These are phyloP conservation scores for Rhipidura dahli DNA, from an alignment of 2,113 vertebrate species.

Conservation along the genomic window DNA sequence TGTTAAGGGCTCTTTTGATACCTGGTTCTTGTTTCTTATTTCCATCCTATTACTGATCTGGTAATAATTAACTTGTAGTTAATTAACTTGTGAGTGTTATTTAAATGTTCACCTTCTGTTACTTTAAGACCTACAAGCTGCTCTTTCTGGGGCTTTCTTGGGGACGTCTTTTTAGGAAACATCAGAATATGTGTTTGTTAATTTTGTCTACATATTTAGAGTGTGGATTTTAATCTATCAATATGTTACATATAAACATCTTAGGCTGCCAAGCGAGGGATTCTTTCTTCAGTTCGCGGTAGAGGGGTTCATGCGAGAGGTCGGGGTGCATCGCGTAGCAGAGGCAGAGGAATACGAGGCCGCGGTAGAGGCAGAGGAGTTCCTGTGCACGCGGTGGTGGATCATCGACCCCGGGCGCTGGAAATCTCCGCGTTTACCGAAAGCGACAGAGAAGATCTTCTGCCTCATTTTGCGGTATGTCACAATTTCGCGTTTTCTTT, in stretches of 20 bases:
- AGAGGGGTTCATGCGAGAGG: slow-evolving; percentile 81
- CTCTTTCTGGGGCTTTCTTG: not conserved
- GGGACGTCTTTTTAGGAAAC: not conserved
- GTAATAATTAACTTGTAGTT: not conserved
- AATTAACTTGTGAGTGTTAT: not conserved
- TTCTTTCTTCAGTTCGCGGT: slow-evolving; percentile 83
- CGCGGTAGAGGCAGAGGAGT: slow-evolving; percentile 84
- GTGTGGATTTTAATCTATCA: not conserved
- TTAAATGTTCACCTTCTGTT: not conserved
- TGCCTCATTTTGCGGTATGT: slow-evolving; percentile 98
- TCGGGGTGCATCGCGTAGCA: slow-evolving; percentile 80
- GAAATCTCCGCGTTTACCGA: slow-evolving; percentile 90
- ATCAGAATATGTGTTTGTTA: not conserved
- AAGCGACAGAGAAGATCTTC: slow-evolving; percentile 86
- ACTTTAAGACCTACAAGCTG: not conserved
- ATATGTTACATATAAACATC: not conserved
- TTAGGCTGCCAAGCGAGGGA: slow-evolving; percentile 92
- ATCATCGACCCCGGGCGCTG: slow-evolving; percentile 90
- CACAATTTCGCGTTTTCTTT: not conserved
- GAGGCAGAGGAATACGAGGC: slow-evolving; percentile 82
- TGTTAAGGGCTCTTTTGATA: not conserved
- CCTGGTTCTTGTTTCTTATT: not conserved
- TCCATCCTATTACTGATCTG: not conserved
- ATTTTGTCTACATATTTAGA: not conserved
- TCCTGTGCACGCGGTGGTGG: slow-evolving; percentile 84